These are phyloP conservation scores for Ardeotis arabs DNA, from an alignment of 2,113 vertebrate genomes.

Conservation along the genomic window DNA sequence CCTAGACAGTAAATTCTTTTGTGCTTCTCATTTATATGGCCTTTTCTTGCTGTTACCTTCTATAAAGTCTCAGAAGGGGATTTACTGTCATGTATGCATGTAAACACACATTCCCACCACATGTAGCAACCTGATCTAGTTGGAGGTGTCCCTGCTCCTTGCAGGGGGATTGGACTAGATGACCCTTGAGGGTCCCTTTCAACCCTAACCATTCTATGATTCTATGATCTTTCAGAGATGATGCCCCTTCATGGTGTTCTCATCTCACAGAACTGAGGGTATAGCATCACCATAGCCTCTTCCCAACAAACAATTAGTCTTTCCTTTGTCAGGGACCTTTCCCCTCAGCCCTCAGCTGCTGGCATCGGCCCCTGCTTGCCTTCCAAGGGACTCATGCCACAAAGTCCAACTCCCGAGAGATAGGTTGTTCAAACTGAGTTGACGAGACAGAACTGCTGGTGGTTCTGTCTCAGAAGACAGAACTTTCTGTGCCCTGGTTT, in stretches of 20 bases:
- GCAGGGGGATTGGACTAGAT: too few relatives aligned
- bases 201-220: too few relatives aligned
- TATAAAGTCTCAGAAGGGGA: background rate
- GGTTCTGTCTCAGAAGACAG: background rate
- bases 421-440: background rate
- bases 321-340: background rate
- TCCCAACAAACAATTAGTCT: background rate
- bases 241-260: background rate
- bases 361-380: background rate
- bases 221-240: too few relatives aligned
- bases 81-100: background rate
- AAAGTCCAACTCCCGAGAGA: background rate
- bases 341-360: background rate
- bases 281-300: background rate
- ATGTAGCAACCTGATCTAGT: too few relatives aligned
- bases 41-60: background rate
- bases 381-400: background rate
- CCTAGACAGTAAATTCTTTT: background rate
- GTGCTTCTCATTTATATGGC: background rate
- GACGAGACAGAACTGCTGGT: background rate
- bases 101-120: background rate
- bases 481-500: background rate
- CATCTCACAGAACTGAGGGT: background rate
- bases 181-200: too few relatives aligned
- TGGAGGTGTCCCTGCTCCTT: too few relatives aligned